phyloP scores from a whole-genome alignment of 2,797 vertebrate genomes.

The Cephalopachus bancanus region DNA sequence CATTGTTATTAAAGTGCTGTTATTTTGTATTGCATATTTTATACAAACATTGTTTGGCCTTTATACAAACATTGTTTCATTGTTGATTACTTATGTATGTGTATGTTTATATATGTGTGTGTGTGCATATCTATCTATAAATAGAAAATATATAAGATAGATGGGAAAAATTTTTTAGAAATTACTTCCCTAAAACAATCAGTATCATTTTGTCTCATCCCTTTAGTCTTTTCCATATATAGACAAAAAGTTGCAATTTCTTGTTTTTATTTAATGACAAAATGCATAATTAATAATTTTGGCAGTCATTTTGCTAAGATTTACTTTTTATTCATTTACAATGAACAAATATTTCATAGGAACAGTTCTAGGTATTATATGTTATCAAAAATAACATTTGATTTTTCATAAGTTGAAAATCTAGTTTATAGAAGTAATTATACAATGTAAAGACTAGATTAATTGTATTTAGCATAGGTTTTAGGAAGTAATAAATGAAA shows the following conservation, averaged over 20 bases:
- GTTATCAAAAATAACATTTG: not conserved
- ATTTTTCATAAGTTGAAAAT: not conserved
- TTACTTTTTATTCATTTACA: slow-evolving; percentile 6
- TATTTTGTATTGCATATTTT: not conserved
- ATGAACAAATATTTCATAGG: not conserved
- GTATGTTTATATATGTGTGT: not conserved
- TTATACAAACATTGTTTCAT: not conserved
- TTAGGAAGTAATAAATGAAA: not conserved
- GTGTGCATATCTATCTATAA: not conserved
- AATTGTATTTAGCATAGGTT: not conserved
- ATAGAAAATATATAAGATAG: not conserved
- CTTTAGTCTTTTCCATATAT: not conserved
- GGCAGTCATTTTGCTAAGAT: not conserved
- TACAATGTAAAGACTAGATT: not conserved
- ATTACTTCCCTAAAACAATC: not conserved
- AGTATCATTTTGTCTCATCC: not conserved
- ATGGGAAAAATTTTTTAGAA: not conserved
- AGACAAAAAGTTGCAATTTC: not conserved
- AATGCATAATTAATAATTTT: not conserved
- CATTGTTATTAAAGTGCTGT: not conserved
- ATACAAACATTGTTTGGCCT: not conserved
- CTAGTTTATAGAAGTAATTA: not conserved
- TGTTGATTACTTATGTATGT: not conserved
- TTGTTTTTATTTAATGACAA: not conserved
- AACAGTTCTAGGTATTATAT: not conserved